Evolutionary conservation across 2,888 invertebrate genomes (phyloP).

Genomic region (Anarsia innoxiella): DNA sequence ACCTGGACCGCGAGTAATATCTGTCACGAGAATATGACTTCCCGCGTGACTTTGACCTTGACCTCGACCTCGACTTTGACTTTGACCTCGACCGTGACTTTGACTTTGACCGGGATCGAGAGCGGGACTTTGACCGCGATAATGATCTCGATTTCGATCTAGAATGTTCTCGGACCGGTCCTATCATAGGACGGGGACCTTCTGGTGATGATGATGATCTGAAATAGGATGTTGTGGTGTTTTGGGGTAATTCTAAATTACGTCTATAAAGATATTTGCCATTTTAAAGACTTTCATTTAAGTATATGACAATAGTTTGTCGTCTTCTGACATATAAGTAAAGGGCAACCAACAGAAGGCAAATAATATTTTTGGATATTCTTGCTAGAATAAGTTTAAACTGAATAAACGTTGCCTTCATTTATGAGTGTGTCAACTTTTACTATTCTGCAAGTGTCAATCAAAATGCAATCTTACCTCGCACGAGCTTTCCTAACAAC

Average conservation of each 20-base stretch:
- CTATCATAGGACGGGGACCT: slow-evolving; percentile 36
- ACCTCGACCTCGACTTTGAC: slow-evolving; percentile 31
- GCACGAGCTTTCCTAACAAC: slow-evolving; percentile 43
- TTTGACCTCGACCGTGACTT: slow-evolving; percentile 27
- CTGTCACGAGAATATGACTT: slow-evolving; percentile 41
- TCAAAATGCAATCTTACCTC: slow-evolving; percentile 32
- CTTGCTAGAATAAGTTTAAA: too few relatives aligned
- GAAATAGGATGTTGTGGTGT: too few relatives aligned
- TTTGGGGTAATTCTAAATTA: too few relatives aligned
- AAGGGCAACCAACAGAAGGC: too few relatives aligned
- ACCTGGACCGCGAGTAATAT: slow-evolving; percentile 32
- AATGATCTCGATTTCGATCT: slow-evolving; percentile 35
- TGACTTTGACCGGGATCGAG: slow-evolving; percentile 16
- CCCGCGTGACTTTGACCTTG: slow-evolving; percentile 40
- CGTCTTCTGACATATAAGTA: too few relatives aligned
- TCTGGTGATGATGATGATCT: slow-evolving; percentile 35
- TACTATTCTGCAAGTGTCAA: too few relatives aligned
- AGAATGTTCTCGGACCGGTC: slow-evolving; percentile 35
- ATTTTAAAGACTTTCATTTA: too few relatives aligned
- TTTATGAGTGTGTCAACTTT: too few relatives aligned
- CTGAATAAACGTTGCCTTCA: too few relatives aligned
- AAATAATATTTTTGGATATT: too few relatives aligned
- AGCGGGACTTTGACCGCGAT: slow-evolving; percentile 39
- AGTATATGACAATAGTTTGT: too few relatives aligned
- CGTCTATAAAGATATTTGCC: too few relatives aligned